Base-by-base conservation (phyloP, 2,797 vertebrate genomes). In the Cheirogaleus major region DNA sequence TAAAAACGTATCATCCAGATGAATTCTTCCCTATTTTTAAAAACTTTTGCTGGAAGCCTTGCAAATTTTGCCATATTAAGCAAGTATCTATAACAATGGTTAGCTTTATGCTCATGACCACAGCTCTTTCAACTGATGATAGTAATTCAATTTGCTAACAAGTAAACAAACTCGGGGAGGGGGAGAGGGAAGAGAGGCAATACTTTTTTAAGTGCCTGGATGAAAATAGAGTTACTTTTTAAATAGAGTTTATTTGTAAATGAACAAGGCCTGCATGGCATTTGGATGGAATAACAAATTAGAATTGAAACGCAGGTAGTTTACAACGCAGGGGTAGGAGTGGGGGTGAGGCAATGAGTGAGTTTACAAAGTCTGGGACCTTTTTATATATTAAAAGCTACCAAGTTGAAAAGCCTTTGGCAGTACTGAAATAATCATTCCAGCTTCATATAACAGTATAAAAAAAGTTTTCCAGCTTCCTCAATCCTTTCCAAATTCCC, bases 61-160 rank as follows among this genome's bases (percentile, higher is more conserved):
- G 15, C 4, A 45, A 30, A 32, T 93, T 96, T 95, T 67, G 35
- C 35, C 35, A 27, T 67, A n/a, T 87, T 79, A 92, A 95, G 73
- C 50, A 55, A 96, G 50, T 65, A 45, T 89, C 57, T 95, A 43
- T 48, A 82, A 79, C n/a, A 78, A 52, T 52, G 41, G 59, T 75
- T 84, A 78, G 14, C 80, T 96, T 70, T 59, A 82, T 73, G 12
- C 27, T 61, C 27, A 17, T 3, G 20, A 59, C 57, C 48, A 20
- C 23, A 89, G 27, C n/a, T 88, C 84, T 87, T 78, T 93, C 79
- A 85, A 61, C 61, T 95, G 92, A 90, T 89, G 76, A 95, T 96
- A 91, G 59, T 95, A 95, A 97, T 94, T 79, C 86, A 97, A 57
- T 97, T 97, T 96, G 67, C 92, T 86, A 91, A 91, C 73, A 95